Evolutionary conservation across 2,797 vertebrate genomes (phyloP).

Genomic region (Pipistrellus pipistrellus): DNA sequence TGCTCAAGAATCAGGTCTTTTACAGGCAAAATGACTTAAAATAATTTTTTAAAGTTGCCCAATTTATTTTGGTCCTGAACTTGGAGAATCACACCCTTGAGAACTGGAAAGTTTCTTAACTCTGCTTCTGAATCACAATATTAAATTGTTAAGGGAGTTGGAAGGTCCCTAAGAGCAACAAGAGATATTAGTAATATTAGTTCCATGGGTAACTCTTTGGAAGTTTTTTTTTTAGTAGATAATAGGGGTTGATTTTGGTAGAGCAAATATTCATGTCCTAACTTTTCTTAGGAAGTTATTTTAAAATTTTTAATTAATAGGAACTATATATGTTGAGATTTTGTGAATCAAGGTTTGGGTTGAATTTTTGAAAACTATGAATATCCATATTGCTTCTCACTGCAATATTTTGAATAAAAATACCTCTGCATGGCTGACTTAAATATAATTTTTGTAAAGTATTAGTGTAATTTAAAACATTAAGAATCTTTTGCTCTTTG

Average conservation of each 20-base stretch:
- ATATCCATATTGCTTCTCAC: background rate
- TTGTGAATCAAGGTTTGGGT: background rate
- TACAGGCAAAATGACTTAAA: background rate
- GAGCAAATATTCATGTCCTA: background rate
- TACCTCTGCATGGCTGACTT: background rate
- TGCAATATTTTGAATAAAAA: slow-evolving; percentile 9
- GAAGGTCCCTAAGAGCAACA: slow-evolving; percentile 8
- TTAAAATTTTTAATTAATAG: background rate
- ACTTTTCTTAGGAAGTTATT: background rate
- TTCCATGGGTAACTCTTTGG: background rate
- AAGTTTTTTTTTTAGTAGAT: slow-evolving; percentile 29
- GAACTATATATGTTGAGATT: background rate
- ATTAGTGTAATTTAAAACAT: background rate
- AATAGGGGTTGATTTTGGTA: background rate
- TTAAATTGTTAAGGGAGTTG: slow-evolving; percentile 66
- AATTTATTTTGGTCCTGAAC: background rate
- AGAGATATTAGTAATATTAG: background rate
- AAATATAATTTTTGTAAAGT: background rate
- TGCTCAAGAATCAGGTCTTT: background rate
- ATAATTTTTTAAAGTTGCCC: background rate
- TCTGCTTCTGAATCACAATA: slow-evolving; percentile 1
- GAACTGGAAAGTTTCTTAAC: background rate
- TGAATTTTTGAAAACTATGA: slow-evolving; percentile 5
- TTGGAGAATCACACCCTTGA: slow-evolving; percentile 3
- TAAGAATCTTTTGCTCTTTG: background rate